Evolutionary conservation across 2,797 vertebrate genomes (phyloP).

Genomic region (Sparidentex hasta): DNA sequence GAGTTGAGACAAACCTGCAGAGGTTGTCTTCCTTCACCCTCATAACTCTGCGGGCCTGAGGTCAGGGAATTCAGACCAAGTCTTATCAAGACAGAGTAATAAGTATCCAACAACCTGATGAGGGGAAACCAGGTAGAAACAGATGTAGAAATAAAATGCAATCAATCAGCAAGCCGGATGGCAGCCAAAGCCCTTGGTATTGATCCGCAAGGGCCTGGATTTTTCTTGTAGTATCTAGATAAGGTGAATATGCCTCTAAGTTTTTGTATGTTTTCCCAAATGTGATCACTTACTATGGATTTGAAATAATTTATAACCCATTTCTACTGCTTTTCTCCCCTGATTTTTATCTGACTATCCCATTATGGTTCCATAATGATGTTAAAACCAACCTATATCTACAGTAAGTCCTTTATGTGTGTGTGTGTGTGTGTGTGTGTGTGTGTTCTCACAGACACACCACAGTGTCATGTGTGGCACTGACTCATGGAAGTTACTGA

Average conservation of each 20-base stretch:
- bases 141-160: conserved; percentile 76
- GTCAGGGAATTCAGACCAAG: conserved; percentile 62
- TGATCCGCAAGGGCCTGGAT: conserved; percentile 69
- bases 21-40: conserved; percentile 29
- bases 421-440: conserved; percentile 50
- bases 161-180: conserved; percentile 79
- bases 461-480: conserved; percentile 53
- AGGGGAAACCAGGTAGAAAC: conserved; percentile 67
- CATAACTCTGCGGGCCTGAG: conserved; percentile 48
- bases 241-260: conserved; percentile 30
- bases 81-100: conserved; percentile 76
- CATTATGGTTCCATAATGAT: not conserved
- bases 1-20: conserved; percentile 18
- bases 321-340: not conserved
- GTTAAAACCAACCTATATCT: conserved; percentile 5
- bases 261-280: conserved; percentile 27
- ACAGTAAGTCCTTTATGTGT: conserved; percentile 50
- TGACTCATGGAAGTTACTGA: conserved; percentile 86
- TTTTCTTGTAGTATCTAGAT: conserved; percentile 56
- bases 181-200: conserved; percentile 78
- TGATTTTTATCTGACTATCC: not conserved
- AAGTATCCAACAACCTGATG: conserved; percentile 80
- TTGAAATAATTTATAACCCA: not conserved
- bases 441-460: conserved; percentile 57
- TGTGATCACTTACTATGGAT: not conserved